Evolutionary conservation across 92 coral and sea anemone genomes (phyloP), one percentile per base, ranked within the genome.

Genomic region (Bergia puertoricense): DNA sequence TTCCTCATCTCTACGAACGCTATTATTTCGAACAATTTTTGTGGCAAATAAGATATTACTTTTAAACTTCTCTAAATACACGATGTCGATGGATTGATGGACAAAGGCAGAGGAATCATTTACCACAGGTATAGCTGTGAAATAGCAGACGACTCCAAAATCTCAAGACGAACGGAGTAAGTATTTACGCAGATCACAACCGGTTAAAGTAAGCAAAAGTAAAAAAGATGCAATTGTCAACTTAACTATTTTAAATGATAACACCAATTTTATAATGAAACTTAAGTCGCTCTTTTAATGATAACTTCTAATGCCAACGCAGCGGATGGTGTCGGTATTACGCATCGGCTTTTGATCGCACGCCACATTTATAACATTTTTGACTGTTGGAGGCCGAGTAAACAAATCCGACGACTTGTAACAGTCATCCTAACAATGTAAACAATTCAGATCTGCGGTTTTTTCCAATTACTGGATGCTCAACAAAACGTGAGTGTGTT

Each of bases 341-440:
- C 67, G 66, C 41, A 46, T 67, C 14, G 44, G n/a, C 76, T 45
- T 79, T 78, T 50, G 40, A 48, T 41, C 1, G 37, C 85, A 59
- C 48, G 51, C 85, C 20, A 62, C 65, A 40, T 43, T 39, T 8
- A 39, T 37, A 42, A 74, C 44, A 42, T 45, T 15, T 45, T 77
- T 77, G 39, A 41, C 72, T 59, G 48, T 66, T 81, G 85, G 85
- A 39, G 85, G 51, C 37, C 74, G 45, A 56, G 48, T 42, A 81
- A 81, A 56, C 45, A 81, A 62, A 62, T 41, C 45, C 45, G 36
- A 41, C 7, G 74, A 39, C 45, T 1, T 45, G n/a, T 62, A 41
- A 41, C 36, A 81, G 30, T 30, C 72, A 62, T 20, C 74, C n/a
- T 46, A 79, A 79, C 67, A 46, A 79, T 81, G 37, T 40, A 81